Base-by-base conservation (phyloP, 1,140 invertebrate genomes). In the Myzus persicae region DNA sequence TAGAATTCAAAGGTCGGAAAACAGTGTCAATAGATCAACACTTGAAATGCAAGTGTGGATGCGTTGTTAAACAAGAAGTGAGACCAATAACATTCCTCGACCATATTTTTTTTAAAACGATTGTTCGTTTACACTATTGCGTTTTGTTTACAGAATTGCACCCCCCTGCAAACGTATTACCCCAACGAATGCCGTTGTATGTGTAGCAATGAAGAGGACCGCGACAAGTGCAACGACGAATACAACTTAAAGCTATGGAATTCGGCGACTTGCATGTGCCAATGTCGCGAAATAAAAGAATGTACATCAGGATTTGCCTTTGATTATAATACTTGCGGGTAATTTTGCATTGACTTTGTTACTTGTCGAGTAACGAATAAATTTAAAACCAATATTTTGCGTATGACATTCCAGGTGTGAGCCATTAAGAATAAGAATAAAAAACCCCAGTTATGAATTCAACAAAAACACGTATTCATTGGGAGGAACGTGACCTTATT, bases 301-400 rank as follows among this genome's bases (percentile, higher is more conserved):
- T 97, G 97, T 94, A 96, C 96, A 36, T 96, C 96, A 26, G 97
- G 97, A 36, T 96, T 95, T 82, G 95, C 95, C 93, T 97, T 96
- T 94, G 96, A 97, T 94, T 95, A 96, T 87, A 95, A 95, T 51
- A 95, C 95, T 94, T 97, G 97, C 96, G 96, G 95, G 96, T 97
- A 92, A 94, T 59, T 54, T 54, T 87, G 9, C 8, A 85, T 24
- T 42, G 24, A 11, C 7, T 24, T n/a, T 42, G 42, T 26, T 26
- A 2, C 0, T 24, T 84, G 24, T 14, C 24, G 6, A 36, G 36
- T 76, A 38, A 24, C 22, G 8, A 24, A 40, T 36, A n/a, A 40
- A 84, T 84, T 36, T n/a, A 84, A 40, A 84, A 2, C 2, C 36
- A 8, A 9, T 67, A 40, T 40, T 7, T 24, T 26, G n/a, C n/a